Evolutionary conservation across 1,140 invertebrate genomes (phyloP).

Genomic region (Drosophila murphyi): DNA sequence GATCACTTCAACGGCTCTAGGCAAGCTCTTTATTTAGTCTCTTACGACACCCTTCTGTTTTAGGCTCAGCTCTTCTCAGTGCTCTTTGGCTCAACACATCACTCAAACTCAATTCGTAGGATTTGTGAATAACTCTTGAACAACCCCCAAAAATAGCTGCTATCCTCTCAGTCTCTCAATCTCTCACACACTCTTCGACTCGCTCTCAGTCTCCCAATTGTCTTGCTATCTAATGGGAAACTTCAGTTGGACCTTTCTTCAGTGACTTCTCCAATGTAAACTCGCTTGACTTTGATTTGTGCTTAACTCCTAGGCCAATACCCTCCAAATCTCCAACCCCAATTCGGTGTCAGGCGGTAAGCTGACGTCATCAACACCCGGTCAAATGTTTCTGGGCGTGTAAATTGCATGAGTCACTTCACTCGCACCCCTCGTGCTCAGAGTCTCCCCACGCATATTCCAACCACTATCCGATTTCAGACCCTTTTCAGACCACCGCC

Average conservation of each 20-base stretch:
- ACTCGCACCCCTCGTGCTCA: conserved; percentile 35
- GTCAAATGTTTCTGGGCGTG: conserved; percentile 19
- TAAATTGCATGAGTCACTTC: conserved; percentile 68
- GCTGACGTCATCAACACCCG: conserved; percentile 72
- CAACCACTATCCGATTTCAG: conserved; percentile 78
- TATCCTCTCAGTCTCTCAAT: conserved; percentile 22
- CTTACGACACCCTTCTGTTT: conserved; percentile 9
- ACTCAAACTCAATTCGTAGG: conserved; percentile 32
- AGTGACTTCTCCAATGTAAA: conserved; percentile 63
- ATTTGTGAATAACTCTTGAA: conserved; percentile 14
- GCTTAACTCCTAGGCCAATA: conserved; percentile 30
- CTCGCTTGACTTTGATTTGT: conserved; percentile 70
- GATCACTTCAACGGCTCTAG: conserved; percentile 40
- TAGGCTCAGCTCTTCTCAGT: conserved; percentile 40
- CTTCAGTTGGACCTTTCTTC: background rate
- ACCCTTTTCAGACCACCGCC: conserved; percentile 54
- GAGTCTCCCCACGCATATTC: conserved; percentile 9
- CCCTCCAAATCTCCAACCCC: background rate
- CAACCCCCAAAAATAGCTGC: conserved; percentile 41
- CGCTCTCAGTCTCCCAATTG: conserved; percentile 20
- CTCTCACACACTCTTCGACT: conserved; percentile 15
- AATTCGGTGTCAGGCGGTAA: conserved; percentile 27
- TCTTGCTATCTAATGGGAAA: conserved; percentile 23
- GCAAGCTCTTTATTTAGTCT: conserved; percentile 9
- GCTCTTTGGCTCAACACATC: conserved; percentile 46